Evolutionary conservation across 2,888 invertebrate genomes (phyloP).

Genomic region (Orthosia cruda): DNA sequence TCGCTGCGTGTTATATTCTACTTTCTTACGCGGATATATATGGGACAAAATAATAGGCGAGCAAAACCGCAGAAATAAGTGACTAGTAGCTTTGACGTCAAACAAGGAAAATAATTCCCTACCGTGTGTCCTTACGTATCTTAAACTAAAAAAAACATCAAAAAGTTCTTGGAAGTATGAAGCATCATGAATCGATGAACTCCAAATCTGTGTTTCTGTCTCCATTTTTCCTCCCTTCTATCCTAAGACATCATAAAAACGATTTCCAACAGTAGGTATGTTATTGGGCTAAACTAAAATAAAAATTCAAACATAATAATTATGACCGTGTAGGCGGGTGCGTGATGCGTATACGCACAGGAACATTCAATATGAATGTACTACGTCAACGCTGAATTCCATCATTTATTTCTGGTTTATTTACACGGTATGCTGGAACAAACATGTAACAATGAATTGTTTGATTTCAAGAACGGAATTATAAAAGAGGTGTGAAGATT

Average conservation of each 20-base stretch:
- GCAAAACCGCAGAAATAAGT: too few species aligned
- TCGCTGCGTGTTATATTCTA: too few species aligned
- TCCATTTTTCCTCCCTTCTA: not conserved
- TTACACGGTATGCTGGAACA: constrained; percentile 27
- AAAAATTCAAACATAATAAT: constrained; percentile 31
- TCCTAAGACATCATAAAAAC: not conserved
- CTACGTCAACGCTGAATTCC: constrained; percentile 67
- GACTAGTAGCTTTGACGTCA: not conserved
- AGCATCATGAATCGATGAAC: not conserved
- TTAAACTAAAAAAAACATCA: too few species aligned
- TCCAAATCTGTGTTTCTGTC: not conserved
- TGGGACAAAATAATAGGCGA: too few species aligned
- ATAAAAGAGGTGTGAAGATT: constrained; percentile 11
- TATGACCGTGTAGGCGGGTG: constrained; percentile 54
- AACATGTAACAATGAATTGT: constrained; percentile 37
- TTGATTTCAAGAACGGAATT: constrained; percentile 28
- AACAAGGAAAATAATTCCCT: too few species aligned
- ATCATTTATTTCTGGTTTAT: constrained; percentile 68
- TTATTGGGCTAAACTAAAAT: constrained; percentile 42
- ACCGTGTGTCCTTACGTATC: too few species aligned
- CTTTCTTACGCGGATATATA: too few species aligned
- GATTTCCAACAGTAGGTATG: constrained; percentile 7
- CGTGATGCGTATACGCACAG: constrained; percentile 51
- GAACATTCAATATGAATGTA: constrained; percentile 36
- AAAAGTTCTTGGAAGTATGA: not conserved